phyloP scores from a whole-genome alignment of 2,888 invertebrate genomes.

The Druceiella hillmani region DNA sequence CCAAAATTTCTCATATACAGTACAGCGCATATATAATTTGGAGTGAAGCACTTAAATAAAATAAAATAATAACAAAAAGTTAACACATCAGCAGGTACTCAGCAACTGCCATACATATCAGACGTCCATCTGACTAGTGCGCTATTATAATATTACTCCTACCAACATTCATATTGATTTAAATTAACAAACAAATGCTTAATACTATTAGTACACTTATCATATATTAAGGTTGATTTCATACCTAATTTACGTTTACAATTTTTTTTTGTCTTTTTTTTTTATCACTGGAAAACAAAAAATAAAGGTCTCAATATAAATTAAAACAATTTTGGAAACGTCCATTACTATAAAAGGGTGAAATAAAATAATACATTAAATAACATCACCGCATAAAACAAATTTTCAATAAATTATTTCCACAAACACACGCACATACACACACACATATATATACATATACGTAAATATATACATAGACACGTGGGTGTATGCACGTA shows the following conservation, averaged over 20 bases:
- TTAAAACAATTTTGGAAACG: conserved; percentile 20
- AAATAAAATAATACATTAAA: background rate
- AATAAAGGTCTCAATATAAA: conserved; percentile 27
- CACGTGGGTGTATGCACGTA: too few relatives aligned
- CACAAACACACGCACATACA: too few relatives aligned
- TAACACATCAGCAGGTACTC: too few relatives aligned
- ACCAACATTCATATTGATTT: background rate
- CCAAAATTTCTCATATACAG: too few relatives aligned
- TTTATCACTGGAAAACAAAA: conserved; percentile 23
- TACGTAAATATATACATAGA: too few relatives aligned
- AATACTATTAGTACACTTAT: background rate
- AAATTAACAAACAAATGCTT: background rate
- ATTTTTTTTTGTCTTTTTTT: conserved; percentile 15
- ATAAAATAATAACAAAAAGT: too few relatives aligned
- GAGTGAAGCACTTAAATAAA: too few relatives aligned
- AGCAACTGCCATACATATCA: too few relatives aligned
- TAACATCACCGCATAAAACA: conserved; percentile 20
- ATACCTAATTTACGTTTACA: background rate
- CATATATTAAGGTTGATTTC: background rate
- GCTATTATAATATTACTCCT: background rate
- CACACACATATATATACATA: too few relatives aligned
- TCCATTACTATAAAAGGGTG: conserved; percentile 7
- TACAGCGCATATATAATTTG: too few relatives aligned
- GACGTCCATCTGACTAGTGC: background rate
- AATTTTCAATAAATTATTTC: conserved; percentile 19